phyloP scores from a whole-genome alignment of 2,113 vertebrate species.

The Barnardius zonarius region DNA sequence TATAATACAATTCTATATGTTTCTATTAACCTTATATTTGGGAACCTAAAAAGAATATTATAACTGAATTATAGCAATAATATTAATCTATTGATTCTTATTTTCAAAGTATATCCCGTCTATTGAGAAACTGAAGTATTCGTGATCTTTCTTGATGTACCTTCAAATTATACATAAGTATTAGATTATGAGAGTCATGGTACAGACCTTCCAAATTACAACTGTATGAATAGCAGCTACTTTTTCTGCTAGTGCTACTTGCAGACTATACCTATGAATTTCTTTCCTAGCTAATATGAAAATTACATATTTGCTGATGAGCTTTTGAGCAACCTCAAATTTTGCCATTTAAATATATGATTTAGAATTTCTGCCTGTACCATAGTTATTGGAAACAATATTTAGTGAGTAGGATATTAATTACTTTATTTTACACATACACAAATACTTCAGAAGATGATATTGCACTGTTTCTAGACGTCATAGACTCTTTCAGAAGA shows the following conservation, averaged over 20 bases:
- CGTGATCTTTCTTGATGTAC: background rate
- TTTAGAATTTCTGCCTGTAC: background rate
- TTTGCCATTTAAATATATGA: background rate
- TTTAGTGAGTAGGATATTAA: constrained; percentile 7
- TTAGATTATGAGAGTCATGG: background rate
- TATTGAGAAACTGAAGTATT: background rate
- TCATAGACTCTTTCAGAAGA: background rate
- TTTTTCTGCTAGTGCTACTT: background rate
- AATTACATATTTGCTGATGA: background rate
- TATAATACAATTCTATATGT: background rate
- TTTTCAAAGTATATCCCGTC: background rate
- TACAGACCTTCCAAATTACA: background rate
- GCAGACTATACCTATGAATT: background rate
- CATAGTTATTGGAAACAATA: background rate
- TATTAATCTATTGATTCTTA: background rate
- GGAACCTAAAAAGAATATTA: background rate
- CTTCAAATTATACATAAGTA: background rate
- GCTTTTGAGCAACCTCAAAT: background rate
- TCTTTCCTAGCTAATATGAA: background rate
- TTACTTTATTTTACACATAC: background rate
- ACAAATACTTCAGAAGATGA: background rate
- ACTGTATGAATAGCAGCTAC: background rate
- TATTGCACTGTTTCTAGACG: background rate
- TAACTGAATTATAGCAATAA: background rate
- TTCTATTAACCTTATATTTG: background rate